A percentile compares a stretch with the other conserved stretches of the same genome.
These are phyloP conservation scores for Brachionus sp. DNA, from an alignment of 1,140 invertebrate species.

Conservation along the genomic window DNA sequence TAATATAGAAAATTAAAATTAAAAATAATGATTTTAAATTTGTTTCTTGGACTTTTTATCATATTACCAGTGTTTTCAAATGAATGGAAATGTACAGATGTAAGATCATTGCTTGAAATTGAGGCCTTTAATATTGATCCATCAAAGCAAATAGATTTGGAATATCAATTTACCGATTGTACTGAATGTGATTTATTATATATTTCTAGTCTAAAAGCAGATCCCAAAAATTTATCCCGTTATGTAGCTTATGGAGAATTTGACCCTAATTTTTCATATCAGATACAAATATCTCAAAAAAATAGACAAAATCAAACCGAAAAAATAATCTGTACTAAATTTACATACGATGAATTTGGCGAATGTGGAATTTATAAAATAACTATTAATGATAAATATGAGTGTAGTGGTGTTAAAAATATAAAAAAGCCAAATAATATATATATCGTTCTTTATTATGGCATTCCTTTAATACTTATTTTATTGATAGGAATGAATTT, in stretches of 20 bases:
- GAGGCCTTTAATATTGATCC: not conserved
- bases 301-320: constrained; percentile 16
- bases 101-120: not conserved
- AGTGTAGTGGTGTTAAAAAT: not conserved
- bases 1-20: not conserved
- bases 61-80: not conserved
- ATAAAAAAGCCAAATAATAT: constrained; percentile 2
- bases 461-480: not conserved
- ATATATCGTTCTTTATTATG: not conserved
- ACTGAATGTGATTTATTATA: not conserved
- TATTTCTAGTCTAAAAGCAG: not conserved
- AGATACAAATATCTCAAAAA: not conserved
- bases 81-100: constrained; percentile 1
- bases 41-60: not conserved
- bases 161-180: constrained; percentile 17
- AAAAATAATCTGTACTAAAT: not conserved
- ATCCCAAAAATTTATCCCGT: not conserved
- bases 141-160: not conserved
- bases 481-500: not conserved
- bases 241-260: not conserved
- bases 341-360: not conserved
- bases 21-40: not conserved
- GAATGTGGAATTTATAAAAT: not conserved
- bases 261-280: constrained; percentile 1
- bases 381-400: not conserved